Evolutionary conservation across 2,797 vertebrate species (phyloP).

Genomic region (Rallus crepitans): DNA sequence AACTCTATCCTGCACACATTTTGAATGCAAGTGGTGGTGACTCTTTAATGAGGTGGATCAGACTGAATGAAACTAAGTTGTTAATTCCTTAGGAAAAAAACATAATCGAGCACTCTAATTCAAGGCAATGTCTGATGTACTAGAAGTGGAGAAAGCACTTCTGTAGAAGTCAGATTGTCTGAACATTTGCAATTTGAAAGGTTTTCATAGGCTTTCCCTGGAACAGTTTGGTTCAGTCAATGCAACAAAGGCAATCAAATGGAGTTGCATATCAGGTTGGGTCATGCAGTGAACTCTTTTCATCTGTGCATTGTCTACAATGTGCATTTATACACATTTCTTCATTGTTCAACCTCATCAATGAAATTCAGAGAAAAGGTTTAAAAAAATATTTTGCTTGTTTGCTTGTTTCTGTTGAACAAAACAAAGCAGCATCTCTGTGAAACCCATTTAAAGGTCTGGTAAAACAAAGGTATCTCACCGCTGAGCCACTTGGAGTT

Average conservation of each 20-base stretch:
- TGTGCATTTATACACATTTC: neutral
- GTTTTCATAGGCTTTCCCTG: neutral
- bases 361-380: neutral
- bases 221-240: neutral
- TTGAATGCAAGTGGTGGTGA: neutral
- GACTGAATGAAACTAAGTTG: neutral
- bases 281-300: neutral
- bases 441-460: neutral
- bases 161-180: neutral
- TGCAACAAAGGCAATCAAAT: neutral
- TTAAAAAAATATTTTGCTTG: neutral
- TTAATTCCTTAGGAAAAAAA: neutral
- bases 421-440: neutral
- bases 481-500: conserved; percentile 99
- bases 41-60: neutral
- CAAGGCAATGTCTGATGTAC: neutral
- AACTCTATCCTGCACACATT: neutral
- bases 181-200: neutral
- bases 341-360: neutral
- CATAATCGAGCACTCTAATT: neutral
- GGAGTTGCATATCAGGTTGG: neutral
- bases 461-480: conserved; percentile 70
- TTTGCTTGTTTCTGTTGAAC: neutral
- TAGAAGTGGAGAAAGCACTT: neutral
- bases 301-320: neutral